Evolutionary conservation across 2,888 invertebrate genomes (phyloP).

Genomic region (Pherbina coryleti): DNA sequence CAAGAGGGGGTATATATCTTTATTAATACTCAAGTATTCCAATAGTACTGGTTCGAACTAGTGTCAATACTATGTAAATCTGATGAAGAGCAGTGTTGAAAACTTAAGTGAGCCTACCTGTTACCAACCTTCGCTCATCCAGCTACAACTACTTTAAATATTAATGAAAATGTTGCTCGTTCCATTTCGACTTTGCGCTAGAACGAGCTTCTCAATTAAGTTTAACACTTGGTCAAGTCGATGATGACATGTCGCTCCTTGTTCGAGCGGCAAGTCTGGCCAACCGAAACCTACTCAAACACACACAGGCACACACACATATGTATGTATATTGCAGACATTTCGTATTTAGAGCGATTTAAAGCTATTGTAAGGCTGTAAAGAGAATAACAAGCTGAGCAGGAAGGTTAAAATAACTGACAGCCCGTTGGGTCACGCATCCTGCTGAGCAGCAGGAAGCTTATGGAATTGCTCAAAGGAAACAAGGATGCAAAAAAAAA

Average conservation of each 20-base stretch:
- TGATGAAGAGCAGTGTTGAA: too few species aligned
- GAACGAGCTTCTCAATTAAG: slow-evolving; percentile 48
- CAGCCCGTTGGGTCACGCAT: background rate
- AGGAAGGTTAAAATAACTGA: background rate
- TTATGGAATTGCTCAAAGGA: background rate
- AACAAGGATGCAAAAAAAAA: background rate
- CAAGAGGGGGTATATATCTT: too few species aligned
- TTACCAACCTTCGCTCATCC: background rate
- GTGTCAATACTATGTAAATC: too few species aligned
- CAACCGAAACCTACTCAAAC: background rate
- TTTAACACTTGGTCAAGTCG: slow-evolving; percentile 40
- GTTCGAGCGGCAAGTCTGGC: background rate
- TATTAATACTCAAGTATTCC: too few species aligned
- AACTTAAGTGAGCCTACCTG: too few species aligned
- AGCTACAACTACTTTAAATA: background rate
- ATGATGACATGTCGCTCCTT: background rate
- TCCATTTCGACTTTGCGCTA: slow-evolving; percentile 48
- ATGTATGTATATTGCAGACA: slow-evolving; percentile 13
- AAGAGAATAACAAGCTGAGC: background rate
- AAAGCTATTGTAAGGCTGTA: slow-evolving; percentile 38
- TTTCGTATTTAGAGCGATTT: slow-evolving; percentile 48
- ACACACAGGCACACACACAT: too few species aligned
- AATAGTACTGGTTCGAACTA: too few species aligned
- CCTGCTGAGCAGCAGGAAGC: background rate
- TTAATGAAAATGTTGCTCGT: slow-evolving; percentile 50